Evolutionary conservation across 2,888 invertebrate genomes (phyloP).

Genomic region (Drosophila planitibia): DNA sequence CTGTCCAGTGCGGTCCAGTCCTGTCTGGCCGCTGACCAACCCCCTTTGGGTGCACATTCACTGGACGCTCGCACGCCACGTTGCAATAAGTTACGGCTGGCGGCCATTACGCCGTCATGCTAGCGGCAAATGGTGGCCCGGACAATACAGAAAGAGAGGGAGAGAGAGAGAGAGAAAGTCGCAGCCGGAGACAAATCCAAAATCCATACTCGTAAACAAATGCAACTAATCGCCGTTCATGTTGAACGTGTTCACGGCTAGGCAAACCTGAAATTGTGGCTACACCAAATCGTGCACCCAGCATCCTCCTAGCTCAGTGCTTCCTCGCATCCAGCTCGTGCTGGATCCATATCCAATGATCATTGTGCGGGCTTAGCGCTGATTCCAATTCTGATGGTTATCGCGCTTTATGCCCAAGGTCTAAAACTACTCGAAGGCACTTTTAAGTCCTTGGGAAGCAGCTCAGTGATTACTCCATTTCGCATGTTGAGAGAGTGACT

Average conservation of each 20-base stretch:
- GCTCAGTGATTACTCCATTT: neutral
- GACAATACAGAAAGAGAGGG: neutral
- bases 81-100: slow-evolving; percentile 78
- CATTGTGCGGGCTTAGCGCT: slow-evolving; percentile 52
- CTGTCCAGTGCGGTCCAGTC: slow-evolving; percentile 1
- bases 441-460: neutral
- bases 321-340: slow-evolving; percentile 13
- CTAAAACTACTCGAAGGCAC: neutral
- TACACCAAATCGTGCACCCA: slow-evolving; percentile 40
- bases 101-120: slow-evolving; percentile 65
- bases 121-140: slow-evolving; percentile 44
- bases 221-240: slow-evolving; percentile 83
- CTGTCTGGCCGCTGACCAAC: slow-evolving; percentile 41
- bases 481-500: neutral
- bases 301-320: slow-evolving; percentile 9
- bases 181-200: slow-evolving; percentile 77
- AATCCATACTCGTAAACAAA: slow-evolving; percentile 84
- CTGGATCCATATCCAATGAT: slow-evolving; percentile 39
- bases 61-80: slow-evolving; percentile 72
- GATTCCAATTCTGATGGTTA: slow-evolving; percentile 43
- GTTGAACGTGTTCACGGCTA: slow-evolving; percentile 79
- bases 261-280: slow-evolving; percentile 76
- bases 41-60: slow-evolving; percentile 56
- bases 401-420: slow-evolving; percentile 4
- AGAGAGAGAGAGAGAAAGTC: slow-evolving; percentile 23